Evolutionary conservation across 2,888 invertebrate species (phyloP), one percentile per base, ranked within the genome.

Genomic region (Myopa testacea): DNA sequence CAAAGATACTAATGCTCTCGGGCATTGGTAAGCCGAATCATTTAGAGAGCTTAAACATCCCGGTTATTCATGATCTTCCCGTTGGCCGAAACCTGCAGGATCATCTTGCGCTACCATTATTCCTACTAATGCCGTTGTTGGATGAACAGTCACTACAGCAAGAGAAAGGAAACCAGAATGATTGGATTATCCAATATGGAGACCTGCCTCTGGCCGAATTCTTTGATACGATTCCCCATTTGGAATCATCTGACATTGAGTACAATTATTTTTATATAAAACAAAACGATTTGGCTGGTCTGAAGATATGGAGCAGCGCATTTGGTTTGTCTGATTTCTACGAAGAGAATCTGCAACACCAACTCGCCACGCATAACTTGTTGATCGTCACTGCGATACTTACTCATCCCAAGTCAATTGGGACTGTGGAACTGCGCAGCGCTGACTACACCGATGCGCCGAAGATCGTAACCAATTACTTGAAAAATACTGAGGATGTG

Each of bases 21-120:
- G 87, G 87, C 10, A 80, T 87, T 12, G 87, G 87, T 5, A 84
- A 83, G 0, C 67, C 73, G 38, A 37, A 79, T 0, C 82, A 84
- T 45, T 76, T 87, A 1, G 55, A 80, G 26, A 74, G 81, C 37
- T 34, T 84, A 0, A 78, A 81, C 0, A 84, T 87, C 34, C 81
- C 83, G 0, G 69, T 84, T 0, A 34, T 85, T 0, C 78, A 83
- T 16, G 78, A 84, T 71, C 76, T 86, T 7, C 78, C 77, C 0
- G 94, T 95, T 0, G 94, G 94, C 3, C 91, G 93, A 81, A 94
- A 96, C 85, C 90, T 96, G 2, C 95, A 95, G 87, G 96, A 96
- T 85, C 96, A 96, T 86, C 92, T 94, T 34, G 92, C 93, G 0
- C 90, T 93, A 1, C 84, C 85, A 3, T 4, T 88, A 0, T 83